phyloP scores from a whole-genome alignment of 2,113 vertebrate species.

The Anoura caudifer region DNA sequence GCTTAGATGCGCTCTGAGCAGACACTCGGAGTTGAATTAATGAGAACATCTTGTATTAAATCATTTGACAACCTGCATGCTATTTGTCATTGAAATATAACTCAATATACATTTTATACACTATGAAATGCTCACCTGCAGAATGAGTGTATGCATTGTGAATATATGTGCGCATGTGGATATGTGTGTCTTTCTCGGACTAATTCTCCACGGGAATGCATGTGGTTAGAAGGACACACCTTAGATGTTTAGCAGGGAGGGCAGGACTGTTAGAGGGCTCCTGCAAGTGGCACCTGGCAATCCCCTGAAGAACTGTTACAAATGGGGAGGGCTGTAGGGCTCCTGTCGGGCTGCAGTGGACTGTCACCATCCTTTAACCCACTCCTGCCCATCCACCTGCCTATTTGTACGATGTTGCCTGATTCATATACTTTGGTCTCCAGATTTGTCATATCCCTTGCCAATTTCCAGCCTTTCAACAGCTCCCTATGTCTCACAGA shows the following conservation, averaged over 20 bases:
- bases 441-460: not conserved
- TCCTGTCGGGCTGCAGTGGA: not conserved
- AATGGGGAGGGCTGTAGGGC: not conserved
- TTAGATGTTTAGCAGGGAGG: not conserved
- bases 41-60: constrained; percentile 66
- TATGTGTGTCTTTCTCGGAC: constrained; percentile 16
- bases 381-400: not conserved
- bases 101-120: constrained; percentile 56
- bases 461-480: not conserved
- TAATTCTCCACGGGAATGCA: not conserved
- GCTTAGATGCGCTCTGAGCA: not conserved
- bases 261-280: not conserved
- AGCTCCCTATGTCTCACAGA: not conserved
- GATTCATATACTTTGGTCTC: not conserved
- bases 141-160: not conserved
- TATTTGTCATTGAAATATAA: constrained; percentile 63
- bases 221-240: not conserved
- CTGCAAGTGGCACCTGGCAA: not conserved
- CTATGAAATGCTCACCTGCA: constrained; percentile 57
- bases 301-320: not conserved
- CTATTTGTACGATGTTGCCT: not conserved
- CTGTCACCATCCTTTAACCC: not conserved
- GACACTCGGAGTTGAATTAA: constrained; percentile 59
- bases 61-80: constrained; percentile 54
- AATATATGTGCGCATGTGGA: not conserved